Evolutionary conservation across 2,888 invertebrate species (phyloP).

Genomic region (Lasioglossum lativentre): DNA sequence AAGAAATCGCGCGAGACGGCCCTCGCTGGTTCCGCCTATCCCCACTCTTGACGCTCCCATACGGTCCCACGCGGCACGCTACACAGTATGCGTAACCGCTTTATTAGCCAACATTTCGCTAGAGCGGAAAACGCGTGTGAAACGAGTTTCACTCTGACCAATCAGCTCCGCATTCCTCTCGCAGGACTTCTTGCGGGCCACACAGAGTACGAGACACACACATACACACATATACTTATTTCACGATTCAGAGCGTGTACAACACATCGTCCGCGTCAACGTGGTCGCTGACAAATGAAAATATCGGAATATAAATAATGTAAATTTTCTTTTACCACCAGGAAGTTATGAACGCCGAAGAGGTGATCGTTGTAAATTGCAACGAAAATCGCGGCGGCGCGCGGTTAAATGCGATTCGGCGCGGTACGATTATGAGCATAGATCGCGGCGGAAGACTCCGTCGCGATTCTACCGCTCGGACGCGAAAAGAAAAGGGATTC

Average conservation of each 20-base stretch:
- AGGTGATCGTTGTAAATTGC: background rate
- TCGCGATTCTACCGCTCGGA: constrained; percentile 29
- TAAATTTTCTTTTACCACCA: background rate
- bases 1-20: too few species aligned
- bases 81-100: background rate
- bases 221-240: background rate
- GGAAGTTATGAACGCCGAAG: background rate
- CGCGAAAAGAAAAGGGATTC: constrained; percentile 39
- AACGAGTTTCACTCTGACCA: background rate
- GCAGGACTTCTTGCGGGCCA: background rate
- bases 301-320: background rate
- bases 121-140: background rate
- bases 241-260: background rate
- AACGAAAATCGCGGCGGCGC: background rate
- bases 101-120: background rate
- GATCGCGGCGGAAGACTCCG: background rate
- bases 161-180: background rate
- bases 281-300: background rate
- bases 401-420: background rate
- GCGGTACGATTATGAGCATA: background rate
- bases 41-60: background rate
- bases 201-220: background rate
- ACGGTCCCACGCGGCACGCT: too few species aligned
- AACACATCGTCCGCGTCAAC: background rate
- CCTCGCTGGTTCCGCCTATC: background rate